These are phyloP conservation scores for Delphinus delphis DNA, from an alignment of 2,113 vertebrate species.

Conservation along the genomic window DNA sequence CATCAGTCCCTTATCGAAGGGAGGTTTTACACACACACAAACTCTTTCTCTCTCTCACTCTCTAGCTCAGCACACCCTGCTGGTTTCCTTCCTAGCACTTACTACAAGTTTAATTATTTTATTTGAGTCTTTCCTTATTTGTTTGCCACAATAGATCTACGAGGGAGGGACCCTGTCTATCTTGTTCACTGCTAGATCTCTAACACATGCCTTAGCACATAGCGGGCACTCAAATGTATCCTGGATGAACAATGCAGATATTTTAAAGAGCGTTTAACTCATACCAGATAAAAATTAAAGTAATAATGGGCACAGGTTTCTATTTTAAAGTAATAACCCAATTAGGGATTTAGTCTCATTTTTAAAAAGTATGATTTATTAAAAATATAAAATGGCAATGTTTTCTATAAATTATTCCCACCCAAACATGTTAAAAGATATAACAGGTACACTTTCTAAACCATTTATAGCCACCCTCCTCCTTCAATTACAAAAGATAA, in stretches of 20 bases:
- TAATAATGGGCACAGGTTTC: conserved; percentile 82
- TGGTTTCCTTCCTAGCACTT: conserved; percentile 4
- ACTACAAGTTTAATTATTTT: conserved; percentile 23
- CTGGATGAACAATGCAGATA: conserved; percentile 45
- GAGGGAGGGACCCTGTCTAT: not conserved
- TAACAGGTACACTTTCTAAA: conserved; percentile 84
- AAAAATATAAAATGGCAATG: conserved; percentile 86
- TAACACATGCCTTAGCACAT: not conserved
- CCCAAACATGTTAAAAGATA: conserved; percentile 84
- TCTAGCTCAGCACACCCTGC: not conserved
- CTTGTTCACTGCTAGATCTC: not conserved
- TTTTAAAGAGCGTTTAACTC: conserved; percentile 77
- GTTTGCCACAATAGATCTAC: conserved; percentile 12
- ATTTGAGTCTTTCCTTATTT: not conserved
- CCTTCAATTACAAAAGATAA: conserved; percentile 87
- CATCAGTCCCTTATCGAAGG: not conserved
- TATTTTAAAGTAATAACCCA: conserved; percentile 86
- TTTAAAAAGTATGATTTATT: conserved; percentile 86
- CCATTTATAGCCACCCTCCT: conserved; percentile 81
- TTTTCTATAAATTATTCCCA: conserved; percentile 86
- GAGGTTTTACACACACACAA: not conserved
- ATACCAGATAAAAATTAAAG: conserved; percentile 81
- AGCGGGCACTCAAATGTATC: not conserved
- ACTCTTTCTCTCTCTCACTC: not conserved
- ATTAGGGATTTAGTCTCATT: conserved; percentile 87